Conservation (phyloP, 2,797 vertebrate genomes). For the Atherinosoma microstoma region DNA sequence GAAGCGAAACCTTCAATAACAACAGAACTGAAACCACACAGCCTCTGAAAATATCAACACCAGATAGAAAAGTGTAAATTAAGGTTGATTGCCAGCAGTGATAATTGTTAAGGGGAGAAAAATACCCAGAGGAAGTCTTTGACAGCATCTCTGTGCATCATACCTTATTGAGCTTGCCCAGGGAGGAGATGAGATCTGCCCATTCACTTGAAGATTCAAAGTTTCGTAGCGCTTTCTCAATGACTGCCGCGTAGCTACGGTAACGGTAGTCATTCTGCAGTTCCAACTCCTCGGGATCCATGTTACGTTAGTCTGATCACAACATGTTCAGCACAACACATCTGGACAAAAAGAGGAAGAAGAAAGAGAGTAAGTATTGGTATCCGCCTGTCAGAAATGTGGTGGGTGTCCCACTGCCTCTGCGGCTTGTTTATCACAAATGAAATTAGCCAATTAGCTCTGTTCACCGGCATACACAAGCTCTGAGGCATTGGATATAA, state of each 20-base stretch:
- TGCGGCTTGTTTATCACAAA: slow-evolving; percentile 54
- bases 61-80: slow-evolving; percentile 1
- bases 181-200: slow-evolving; percentile 98
- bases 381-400: slow-evolving; percentile 27
- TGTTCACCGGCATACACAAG: slow-evolving; percentile 35
- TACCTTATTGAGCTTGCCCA: slow-evolving; percentile 99
- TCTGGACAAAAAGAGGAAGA: slow-evolving; percentile 40
- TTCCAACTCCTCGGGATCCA: slow-evolving; percentile 96
- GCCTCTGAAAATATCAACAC: slow-evolving; percentile 8
- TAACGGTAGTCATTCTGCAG: slow-evolving; percentile 95
- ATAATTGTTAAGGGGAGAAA: not conserved
- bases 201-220: slow-evolving; percentile 98
- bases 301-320: slow-evolving; percentile 77
- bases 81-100: not conserved
- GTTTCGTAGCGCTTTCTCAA: slow-evolving; percentile 97
- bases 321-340: slow-evolving; percentile 67
- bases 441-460: slow-evolving; percentile 61
- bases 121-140: not conserved
- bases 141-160: slow-evolving; percentile 7
- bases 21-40: slow-evolving; percentile 39
- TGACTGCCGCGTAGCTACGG: slow-evolving; percentile 90
- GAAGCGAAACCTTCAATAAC: slow-evolving; percentile 27
- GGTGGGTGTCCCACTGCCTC: slow-evolving; percentile 19
- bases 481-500: slow-evolving; percentile 48
- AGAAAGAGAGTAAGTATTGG: not conserved